A percentile compares a stretch with the other conserved stretches of the same genome.
These are phyloP conservation scores for Maniola jurtina DNA, from an alignment of 1,140 invertebrate species.

Conservation along the genomic window DNA sequence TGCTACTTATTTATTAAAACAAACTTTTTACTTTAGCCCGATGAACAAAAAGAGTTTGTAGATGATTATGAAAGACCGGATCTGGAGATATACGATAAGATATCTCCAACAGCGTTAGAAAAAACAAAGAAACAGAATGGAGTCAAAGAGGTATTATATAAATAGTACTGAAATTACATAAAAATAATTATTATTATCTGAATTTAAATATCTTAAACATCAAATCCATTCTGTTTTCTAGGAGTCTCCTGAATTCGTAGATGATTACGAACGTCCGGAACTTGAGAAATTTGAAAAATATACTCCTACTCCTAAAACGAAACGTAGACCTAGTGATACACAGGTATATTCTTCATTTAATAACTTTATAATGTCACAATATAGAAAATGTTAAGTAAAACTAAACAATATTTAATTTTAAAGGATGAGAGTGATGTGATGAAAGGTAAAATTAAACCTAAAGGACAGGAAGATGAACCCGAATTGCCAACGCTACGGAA, in stretches of 20 bases:
- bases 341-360: conserved; percentile 48
- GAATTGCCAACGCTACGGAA: conserved; percentile 64
- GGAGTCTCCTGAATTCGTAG: conserved; percentile 47
- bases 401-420: conserved; percentile 35
- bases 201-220: background rate
- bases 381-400: conserved; percentile 1
- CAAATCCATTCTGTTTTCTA: conserved; percentile 24
- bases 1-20: background rate
- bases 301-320: conserved; percentile 68
- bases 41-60: conserved; percentile 59
- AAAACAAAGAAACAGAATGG: conserved; percentile 46
- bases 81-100: conserved; percentile 77
- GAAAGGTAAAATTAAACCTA: conserved; percentile 73
- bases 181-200: background rate
- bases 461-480: conserved; percentile 64
- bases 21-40: conserved; percentile 45
- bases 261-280: conserved; percentile 76
- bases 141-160: conserved; percentile 39
- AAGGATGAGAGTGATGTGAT: conserved; percentile 68
- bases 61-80: conserved; percentile 78
- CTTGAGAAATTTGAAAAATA: conserved; percentile 77
- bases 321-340: conserved; percentile 63
- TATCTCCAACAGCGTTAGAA: conserved; percentile 55
- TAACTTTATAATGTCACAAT: background rate
- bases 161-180: background rate